Evolutionary conservation across 2,113 vertebrate genomes (phyloP), one percentile per base, ranked within the genome.

Genomic region (Oenanthe melanoleuca): DNA sequence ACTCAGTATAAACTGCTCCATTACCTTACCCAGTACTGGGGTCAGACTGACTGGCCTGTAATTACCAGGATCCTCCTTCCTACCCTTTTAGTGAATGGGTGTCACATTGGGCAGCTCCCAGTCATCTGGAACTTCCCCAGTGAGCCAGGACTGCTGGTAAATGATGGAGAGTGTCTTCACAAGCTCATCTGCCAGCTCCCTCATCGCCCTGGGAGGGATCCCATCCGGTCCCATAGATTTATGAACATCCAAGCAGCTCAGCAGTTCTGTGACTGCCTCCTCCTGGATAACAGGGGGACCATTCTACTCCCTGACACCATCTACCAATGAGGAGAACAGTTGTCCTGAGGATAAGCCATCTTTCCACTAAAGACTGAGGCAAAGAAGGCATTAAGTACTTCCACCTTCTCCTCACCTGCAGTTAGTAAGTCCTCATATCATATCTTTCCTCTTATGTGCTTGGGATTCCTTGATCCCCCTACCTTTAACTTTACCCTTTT

Each of bases 121-220:
- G 24, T 44, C 24, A 25, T 14, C 49, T 49, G 24, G 49, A 49
- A 49, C 49, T 13, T 14, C 49, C 23, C 8, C 25, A 26, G 14
- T 22, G 53, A 34, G 33, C 24, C 53, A 57, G 24, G 33, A 12
- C 14, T 28, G 24, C 3, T 73, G 24, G 13, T 9, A 45, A 28
- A 73, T 34, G 33, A 57, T 17, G 53, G 40, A 57, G 13, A 29
- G 40, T 0, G 1, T 14, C 53, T 73, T 57, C 0, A 0, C 24
- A 34, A 73, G 14, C 25, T 29, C 40, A 28, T 45, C 40, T 45
- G 24, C 53, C 14, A 45, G 24, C 14, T 45, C 24, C 19, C 14
- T 29, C 25, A 13, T 29, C 55, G 45, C 40, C 33, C 24, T 34
- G 69, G 25, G 33, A 7, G 34, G 53, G 40, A 34, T 45, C 19